Base-by-base conservation (phyloP, 1,140 invertebrate species). In the Elysia chlorotica region DNA sequence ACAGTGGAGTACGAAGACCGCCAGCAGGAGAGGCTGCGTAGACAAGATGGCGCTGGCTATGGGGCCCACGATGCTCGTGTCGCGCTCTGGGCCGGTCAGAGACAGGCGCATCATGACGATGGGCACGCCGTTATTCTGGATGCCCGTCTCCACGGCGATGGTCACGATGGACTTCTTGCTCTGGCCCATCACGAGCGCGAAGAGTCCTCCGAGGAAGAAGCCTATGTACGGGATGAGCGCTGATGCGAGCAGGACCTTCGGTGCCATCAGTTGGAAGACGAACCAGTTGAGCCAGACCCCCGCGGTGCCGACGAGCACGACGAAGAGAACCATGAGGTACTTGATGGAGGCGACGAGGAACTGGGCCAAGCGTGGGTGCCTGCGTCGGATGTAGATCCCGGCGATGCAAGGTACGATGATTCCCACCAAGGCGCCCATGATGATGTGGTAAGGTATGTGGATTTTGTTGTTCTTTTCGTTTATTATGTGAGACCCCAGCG, bases 201-300 rank as follows among this genome's bases (percentile, higher is more conserved):
- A 63, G 2, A 83, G 14, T 0, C 78, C 93, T 31, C 95, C 96
- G 53, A 93, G 88, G 5, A 92, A 38, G 87, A 96, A 99, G 3
- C 96, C 97, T 23, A 94, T 83, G 90, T 93, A 96, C 0, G 97
- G 96, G 59, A 98, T 88, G 1, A 92, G 90, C 82, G 95, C 90
- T 25, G 96, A 95, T 25, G 93, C 92, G 14, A 95, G 79, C 33
- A 95, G 80, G 59, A 96, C 74, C 30, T 65, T 31, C 35, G 25
- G n/a, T 2, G 6, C 63, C 6, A 96, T 93, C 79, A 98, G 85
- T 81, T 93, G 88, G 82, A 99, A 98, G 59, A 99, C 91, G 88
- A 96, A 99, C 21, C 94, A 87, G 88, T 99, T 98, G 0, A 95
- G 93, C 59, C 94, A 91, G 31, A 95, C 92, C 0, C 96, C 97